Conservation (phyloP, 2,888 invertebrate species). For the Lasioglossum vierecki region DNA sequence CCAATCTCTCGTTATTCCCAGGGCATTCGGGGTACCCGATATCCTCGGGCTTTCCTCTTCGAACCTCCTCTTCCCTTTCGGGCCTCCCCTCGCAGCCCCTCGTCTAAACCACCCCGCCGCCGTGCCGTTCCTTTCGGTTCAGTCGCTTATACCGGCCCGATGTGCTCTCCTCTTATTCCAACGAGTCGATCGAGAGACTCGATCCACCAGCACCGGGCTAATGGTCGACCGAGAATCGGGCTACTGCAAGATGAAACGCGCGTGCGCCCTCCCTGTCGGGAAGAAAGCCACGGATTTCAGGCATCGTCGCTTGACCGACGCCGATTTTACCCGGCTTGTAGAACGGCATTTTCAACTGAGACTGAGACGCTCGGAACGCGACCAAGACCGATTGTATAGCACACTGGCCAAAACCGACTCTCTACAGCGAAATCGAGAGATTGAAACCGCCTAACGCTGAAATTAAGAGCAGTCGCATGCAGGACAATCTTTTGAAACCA, state of each 20-base stretch:
- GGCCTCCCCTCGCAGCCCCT: constrained; percentile 5
- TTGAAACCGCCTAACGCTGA: background rate
- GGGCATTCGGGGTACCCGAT: constrained; percentile 68
- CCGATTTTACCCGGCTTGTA: background rate
- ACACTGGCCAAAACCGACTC: background rate
- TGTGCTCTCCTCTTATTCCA: constrained; percentile 42
- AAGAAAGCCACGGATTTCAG: constrained; percentile 2
- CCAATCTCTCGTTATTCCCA: constrained; percentile 73
- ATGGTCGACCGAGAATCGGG: constrained; percentile 45
- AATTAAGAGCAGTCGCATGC: background rate
- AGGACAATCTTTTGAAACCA: background rate
- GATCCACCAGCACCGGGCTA: constrained; percentile 30
- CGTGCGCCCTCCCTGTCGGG: too few relatives aligned
- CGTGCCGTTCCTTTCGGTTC: background rate
- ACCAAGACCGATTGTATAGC: background rate
- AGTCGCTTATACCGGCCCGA: constrained; percentile 5
- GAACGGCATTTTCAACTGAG: background rate
- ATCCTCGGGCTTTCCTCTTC: constrained; percentile 63
- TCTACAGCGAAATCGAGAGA: background rate
- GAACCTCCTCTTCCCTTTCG: constrained; percentile 28
- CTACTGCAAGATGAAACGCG: constrained; percentile 20
- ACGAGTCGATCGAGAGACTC: constrained; percentile 44
- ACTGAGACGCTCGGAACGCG: background rate
- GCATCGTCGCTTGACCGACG: background rate
- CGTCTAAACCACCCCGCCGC: background rate